phyloP scores from a whole-genome alignment of 2,888 invertebrate genomes.

The Amphipyra berbera region DNA sequence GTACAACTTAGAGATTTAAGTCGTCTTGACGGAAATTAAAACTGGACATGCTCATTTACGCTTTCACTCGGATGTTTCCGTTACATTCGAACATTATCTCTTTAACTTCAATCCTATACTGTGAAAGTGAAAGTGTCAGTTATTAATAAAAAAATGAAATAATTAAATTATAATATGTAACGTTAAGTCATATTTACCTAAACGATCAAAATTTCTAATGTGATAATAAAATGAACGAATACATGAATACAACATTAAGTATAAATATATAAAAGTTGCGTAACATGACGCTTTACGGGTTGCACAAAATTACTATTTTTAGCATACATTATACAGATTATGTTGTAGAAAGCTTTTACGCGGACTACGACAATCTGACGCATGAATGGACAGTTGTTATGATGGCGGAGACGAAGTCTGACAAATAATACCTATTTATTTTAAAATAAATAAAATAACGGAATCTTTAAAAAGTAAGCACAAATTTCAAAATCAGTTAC shows the following conservation, averaged over 20 bases:
- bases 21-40: constrained; percentile 80
- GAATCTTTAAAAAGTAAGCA: neutral
- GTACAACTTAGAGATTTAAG: constrained; percentile 60
- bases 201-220: constrained; percentile 49
- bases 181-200: constrained; percentile 31
- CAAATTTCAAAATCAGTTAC: neutral
- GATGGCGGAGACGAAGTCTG: constrained; percentile 16
- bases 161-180: constrained; percentile 48
- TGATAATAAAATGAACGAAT: constrained; percentile 48
- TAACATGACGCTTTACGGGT: constrained; percentile 32
- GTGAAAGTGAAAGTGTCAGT: constrained; percentile 76
- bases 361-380: constrained; percentile 22
- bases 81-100: constrained; percentile 77
- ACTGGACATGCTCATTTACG: constrained; percentile 81
- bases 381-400: constrained; percentile 16
- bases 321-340: constrained; percentile 11
- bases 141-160: constrained; percentile 60
- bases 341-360: constrained; percentile 49
- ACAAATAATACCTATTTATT: no score
- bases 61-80: constrained; percentile 84
- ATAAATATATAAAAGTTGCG: constrained; percentile 49
- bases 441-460: neutral
- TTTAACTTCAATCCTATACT: constrained; percentile 76
- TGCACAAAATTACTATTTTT: constrained; percentile 30
- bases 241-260: constrained; percentile 34